Evolutionary conservation across 2,797 vertebrate genomes (phyloP).

Genomic region (Danio kyathit): DNA sequence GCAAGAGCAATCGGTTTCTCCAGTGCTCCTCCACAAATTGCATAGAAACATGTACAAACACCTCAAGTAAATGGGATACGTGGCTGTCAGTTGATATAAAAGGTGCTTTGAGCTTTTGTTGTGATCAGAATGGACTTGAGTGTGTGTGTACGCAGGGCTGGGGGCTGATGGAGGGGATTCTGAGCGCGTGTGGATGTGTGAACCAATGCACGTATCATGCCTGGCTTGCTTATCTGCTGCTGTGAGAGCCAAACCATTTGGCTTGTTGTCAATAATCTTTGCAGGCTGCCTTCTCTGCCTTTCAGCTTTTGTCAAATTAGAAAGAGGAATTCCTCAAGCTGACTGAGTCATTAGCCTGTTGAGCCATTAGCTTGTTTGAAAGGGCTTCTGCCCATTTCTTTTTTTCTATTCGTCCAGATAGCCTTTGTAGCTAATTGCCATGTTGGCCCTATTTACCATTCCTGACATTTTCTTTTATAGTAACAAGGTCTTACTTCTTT

Average conservation of each 20-base stretch:
- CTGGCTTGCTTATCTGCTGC: slow-evolving; percentile 64
- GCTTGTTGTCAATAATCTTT: slow-evolving; percentile 75
- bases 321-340: slow-evolving; percentile 76
- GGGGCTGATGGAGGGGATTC: slow-evolving; percentile 43
- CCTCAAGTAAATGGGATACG: slow-evolving; percentile 73
- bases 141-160: slow-evolving; percentile 23
- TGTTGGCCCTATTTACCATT: slow-evolving; percentile 74
- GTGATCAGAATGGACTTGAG: slow-evolving; percentile 61
- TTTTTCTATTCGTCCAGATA: slow-evolving; percentile 54
- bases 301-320: slow-evolving; percentile 78
- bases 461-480: slow-evolving; percentile 76
- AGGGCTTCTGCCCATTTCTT: slow-evolving; percentile 62
- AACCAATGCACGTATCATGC: slow-evolving; percentile 54
- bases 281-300: slow-evolving; percentile 65
- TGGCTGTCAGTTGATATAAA: slow-evolving; percentile 67
- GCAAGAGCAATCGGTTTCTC: slow-evolving; percentile 57
- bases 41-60: slow-evolving; percentile 74
- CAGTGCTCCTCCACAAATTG: slow-evolving; percentile 68
- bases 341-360: slow-evolving; percentile 73
- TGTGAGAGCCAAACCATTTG: slow-evolving; percentile 61
- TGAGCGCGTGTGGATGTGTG: slow-evolving; percentile 57
- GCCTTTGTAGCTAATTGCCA: slow-evolving; percentile 74
- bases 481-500: slow-evolving; percentile 69
- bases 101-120: slow-evolving; percentile 70
- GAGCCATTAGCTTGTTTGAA: slow-evolving; percentile 76